Evolutionary conservation across 1,140 invertebrate species (phyloP).

Genomic region (Armadillidium nasatum): DNA sequence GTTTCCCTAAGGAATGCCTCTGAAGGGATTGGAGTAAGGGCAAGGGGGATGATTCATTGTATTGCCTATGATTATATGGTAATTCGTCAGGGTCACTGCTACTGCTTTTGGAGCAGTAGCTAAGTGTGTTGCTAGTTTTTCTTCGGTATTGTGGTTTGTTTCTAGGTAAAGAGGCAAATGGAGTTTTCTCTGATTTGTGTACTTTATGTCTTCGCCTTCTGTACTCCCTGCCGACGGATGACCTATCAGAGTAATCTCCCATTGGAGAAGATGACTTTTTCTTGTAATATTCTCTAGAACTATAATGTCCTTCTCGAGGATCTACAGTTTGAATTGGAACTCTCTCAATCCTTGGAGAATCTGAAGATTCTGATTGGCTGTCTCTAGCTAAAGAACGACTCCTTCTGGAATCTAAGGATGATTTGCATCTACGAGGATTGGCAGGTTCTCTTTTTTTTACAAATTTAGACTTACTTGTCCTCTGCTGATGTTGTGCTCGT

Average conservation of each 20-base stretch:
- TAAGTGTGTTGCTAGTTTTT: not conserved
- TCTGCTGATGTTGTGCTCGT: not conserved
- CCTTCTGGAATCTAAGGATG: not conserved
- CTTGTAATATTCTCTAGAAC: not conserved
- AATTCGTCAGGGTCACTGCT: not conserved
- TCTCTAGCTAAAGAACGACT: not conserved
- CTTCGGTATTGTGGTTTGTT: not conserved
- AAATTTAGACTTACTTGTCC: not conserved
- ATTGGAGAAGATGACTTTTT: not conserved
- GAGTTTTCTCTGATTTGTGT: not conserved
- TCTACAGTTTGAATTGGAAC: not conserved
- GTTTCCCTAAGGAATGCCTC: not conserved
- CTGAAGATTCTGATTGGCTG: not conserved
- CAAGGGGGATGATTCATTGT: not conserved
- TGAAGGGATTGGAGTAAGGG: not conserved
- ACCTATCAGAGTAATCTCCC: not conserved
- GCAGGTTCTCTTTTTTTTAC: not conserved
- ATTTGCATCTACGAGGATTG: constrained; percentile 2
- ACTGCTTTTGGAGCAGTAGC: not conserved
- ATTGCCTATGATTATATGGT: not conserved
- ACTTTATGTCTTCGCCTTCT: not conserved
- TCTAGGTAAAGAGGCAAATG: not conserved
- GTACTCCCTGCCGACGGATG: not conserved
- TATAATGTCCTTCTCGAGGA: not conserved
- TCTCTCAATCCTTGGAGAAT: not conserved